These are phyloP conservation scores for Molossus alvarezi DNA, from an alignment of 2,797 vertebrate species.

Conservation along the genomic window DNA sequence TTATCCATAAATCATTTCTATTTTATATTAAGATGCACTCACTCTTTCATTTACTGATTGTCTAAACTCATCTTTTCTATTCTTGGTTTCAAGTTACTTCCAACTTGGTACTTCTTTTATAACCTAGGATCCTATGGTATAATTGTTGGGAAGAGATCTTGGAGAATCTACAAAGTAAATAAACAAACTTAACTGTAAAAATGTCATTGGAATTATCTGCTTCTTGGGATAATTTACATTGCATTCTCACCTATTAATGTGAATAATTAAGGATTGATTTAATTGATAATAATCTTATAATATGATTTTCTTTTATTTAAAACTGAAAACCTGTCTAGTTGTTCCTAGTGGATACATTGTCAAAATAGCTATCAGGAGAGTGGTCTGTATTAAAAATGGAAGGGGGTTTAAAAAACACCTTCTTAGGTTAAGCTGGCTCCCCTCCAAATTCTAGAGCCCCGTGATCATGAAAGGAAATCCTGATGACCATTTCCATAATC, in stretches of 20 bases:
- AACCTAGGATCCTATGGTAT: not conserved
- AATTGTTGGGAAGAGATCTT: not conserved
- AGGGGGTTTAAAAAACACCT: not conserved
- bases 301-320: not conserved
- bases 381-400: not conserved
- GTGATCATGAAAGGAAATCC: not conserved
- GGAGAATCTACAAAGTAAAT: not conserved
- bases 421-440: not conserved
- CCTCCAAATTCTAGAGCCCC: not conserved
- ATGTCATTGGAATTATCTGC: not conserved
- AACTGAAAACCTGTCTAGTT: conserved; percentile 1
- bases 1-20: not conserved
- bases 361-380: not conserved
- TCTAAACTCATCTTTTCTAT: conserved; percentile 17
- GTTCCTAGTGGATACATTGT: not conserved
- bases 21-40: conserved; percentile 13
- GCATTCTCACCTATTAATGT: conserved; percentile 25
- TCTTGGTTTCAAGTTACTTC: conserved; percentile 33
- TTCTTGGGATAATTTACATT: conserved; percentile 1
- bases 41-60: not conserved
- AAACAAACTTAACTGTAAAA: not conserved
- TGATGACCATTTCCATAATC: not conserved
- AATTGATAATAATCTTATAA: not conserved
- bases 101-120: not conserved
- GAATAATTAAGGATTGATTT: not conserved